Evolutionary conservation across 2,888 invertebrate genomes (phyloP).

Genomic region (Margaritifera margaritifera): DNA sequence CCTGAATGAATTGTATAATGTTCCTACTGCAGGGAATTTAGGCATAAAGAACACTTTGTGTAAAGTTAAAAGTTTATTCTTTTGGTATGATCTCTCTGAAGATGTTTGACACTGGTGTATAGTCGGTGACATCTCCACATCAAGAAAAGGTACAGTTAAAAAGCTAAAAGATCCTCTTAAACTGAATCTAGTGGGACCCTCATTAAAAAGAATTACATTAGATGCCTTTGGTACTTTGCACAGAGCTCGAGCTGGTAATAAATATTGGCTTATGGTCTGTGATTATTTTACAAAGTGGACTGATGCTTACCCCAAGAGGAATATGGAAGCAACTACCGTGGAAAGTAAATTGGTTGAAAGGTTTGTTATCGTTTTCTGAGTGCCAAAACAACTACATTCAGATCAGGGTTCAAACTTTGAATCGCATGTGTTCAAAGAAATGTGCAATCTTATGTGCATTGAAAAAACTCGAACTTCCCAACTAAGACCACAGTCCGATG

Average conservation of each 20-base stretch:
- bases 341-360: conserved; percentile 25
- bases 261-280: conserved; percentile 28
- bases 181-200: conserved; percentile 21
- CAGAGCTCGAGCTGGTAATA: conserved; percentile 18
- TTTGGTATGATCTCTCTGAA: too few relatives aligned
- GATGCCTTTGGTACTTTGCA: conserved; percentile 21
- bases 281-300: too few relatives aligned
- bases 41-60: conserved; percentile 5
- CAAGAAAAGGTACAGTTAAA: too few relatives aligned
- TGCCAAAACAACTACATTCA: conserved; percentile 28
- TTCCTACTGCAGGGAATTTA: conserved; percentile 17
- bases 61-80: conserved; percentile 9
- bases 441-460: too few relatives aligned
- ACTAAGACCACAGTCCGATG: too few relatives aligned
- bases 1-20: conserved; percentile 11
- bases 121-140: conserved; percentile 26
- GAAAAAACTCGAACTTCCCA: conserved; percentile 37
- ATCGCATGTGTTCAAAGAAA: conserved; percentile 26
- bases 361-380: conserved; percentile 29
- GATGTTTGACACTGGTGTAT: conserved; percentile 17
- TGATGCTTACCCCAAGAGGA: conserved; percentile 21
- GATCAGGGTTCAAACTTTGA: conserved; percentile 41
- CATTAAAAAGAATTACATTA: conserved; percentile 22
- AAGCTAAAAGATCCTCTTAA: conserved; percentile 17
- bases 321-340: conserved; percentile 32